Base-by-base conservation (phyloP, 2,888 invertebrate species). In the Caenorhabditis auriculariae region DNA sequence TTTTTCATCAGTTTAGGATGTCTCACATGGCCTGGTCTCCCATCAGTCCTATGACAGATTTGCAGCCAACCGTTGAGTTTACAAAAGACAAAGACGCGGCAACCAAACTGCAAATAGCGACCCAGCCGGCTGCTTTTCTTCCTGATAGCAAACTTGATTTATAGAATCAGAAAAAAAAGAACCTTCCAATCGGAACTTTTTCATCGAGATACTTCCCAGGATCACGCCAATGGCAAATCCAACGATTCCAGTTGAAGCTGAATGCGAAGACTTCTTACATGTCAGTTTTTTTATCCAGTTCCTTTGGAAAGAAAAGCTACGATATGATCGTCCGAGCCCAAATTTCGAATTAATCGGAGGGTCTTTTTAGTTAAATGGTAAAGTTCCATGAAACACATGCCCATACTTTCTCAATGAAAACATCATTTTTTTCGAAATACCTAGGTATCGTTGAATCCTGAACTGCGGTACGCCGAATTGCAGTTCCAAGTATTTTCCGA, bases 401-500 rank as follows among this genome's bases (percentile, higher is more conserved):
- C n/a, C n/a, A n/a, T n/a, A n/a, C n/a, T n/a, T n/a, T n/a, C n/a
- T n/a, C n/a, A n/a, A n/a, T n/a, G n/a, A n/a, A n/a, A n/a, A n/a
- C n/a, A n/a, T n/a, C n/a, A n/a, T n/a, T n/a, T n/a, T n/a, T n/a
- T n/a, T n/a, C n/a, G n/a, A n/a, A 29, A 26, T 55, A 55, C 78
- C 81, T 51, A 80, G 72, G 49, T 72, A 78, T 19, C 66, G 52
- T 44, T 78, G 80, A 29, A 78, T 73, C 43, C 72, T 63, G 53
- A 70, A 77, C 50, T 79, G 79, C 0, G 81, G 80, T 32, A 81
- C 68, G 24, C 80, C 81, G 58, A 79, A 81, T 51, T 81, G 81
- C 26, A 76, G 60, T 57, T 81, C 80, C 38, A 82, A 53, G 54
- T 81, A 81, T 50, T 81, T 81, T 9, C 76, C 77, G 23, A 81